Percentiles rank a stretch among this genome's conserved stretches.
Evolutionary conservation across 2,113 vertebrate species (phyloP).

Genomic region (Syrrhaptes paradoxus): DNA sequence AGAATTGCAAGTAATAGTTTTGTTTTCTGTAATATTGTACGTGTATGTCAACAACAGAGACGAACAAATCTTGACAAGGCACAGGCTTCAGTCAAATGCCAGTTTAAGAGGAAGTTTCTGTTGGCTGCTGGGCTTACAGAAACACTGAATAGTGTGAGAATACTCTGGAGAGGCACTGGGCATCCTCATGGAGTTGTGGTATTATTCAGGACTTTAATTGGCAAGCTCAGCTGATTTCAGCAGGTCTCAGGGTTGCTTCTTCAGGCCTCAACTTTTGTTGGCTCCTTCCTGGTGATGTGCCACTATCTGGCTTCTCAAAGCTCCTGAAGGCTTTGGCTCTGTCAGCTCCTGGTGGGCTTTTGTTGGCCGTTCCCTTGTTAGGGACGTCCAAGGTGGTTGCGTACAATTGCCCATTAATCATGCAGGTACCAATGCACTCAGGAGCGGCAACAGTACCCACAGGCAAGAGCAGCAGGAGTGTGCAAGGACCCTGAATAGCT

Average conservation of each 20-base stretch:
- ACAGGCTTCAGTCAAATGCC: not conserved
- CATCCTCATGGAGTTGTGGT: not conserved
- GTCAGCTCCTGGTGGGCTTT: not conserved
- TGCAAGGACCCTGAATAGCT: not conserved
- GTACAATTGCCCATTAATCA: not conserved
- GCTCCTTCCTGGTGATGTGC: not conserved
- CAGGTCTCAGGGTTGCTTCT: not conserved
- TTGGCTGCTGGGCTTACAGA: not conserved
- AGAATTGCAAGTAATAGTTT: slow-evolving; percentile 1
- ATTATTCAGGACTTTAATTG: not conserved
- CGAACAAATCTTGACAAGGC: not conserved
- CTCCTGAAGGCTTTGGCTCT: not conserved
- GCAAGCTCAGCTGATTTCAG: not conserved
- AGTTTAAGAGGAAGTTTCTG: not conserved
- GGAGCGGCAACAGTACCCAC: not conserved
- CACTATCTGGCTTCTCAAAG: not conserved
- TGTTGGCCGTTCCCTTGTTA: not conserved
- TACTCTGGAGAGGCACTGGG: not conserved
- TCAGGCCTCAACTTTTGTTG: not conserved
- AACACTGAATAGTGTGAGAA: not conserved
- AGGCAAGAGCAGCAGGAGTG: not conserved
- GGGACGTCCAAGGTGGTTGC: not conserved
- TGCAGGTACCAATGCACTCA: rapidly evolving
- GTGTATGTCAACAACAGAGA: not conserved
- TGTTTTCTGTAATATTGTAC: not conserved